These are phyloP conservation scores for Listronotus oregonensis DNA, from an alignment of 1,140 invertebrate species.

Conservation along the genomic window DNA sequence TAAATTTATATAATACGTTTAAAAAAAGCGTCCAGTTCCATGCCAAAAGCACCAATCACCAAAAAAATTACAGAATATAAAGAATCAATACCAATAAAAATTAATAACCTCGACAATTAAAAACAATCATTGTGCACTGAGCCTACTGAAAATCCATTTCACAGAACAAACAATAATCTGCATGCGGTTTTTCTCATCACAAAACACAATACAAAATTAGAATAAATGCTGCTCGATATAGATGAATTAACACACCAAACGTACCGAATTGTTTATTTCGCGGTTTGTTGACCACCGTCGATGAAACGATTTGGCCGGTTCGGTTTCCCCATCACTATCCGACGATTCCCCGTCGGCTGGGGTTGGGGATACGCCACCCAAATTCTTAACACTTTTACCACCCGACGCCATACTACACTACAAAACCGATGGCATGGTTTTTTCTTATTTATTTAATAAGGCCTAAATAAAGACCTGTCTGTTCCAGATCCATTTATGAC, in stretches of 20 bases:
- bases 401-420: constrained; percentile 41
- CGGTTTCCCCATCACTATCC: constrained; percentile 70
- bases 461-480: constrained; percentile 26
- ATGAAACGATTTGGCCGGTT: constrained; percentile 68
- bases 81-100: constrained; percentile 6
- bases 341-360: constrained; percentile 61
- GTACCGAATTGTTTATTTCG: constrained; percentile 67
- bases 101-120: constrained; percentile 16
- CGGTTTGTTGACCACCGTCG: constrained; percentile 69
- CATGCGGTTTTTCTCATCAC: constrained; percentile 38
- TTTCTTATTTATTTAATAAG: constrained; percentile 38
- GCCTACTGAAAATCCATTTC: constrained; percentile 39
- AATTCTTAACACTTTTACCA: constrained; percentile 47
- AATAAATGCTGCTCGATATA: constrained; percentile 9
- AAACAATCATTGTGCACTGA: constrained; percentile 35
- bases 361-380: constrained; percentile 47
- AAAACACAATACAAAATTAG: constrained; percentile 19
- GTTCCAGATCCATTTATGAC: constrained; percentile 17
- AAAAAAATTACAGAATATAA: constrained; percentile 7
- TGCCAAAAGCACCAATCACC: constrained; percentile 12
- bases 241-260: constrained; percentile 42
- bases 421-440: constrained; percentile 38
- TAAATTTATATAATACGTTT: constrained; percentile 8
- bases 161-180: constrained; percentile 46
- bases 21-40: constrained; percentile 30